Percentiles rank a stretch among this genome's conserved stretches.
Conservation (phyloP, 2,797 vertebrate species). For the Rhinoraja longicauda region DNA sequence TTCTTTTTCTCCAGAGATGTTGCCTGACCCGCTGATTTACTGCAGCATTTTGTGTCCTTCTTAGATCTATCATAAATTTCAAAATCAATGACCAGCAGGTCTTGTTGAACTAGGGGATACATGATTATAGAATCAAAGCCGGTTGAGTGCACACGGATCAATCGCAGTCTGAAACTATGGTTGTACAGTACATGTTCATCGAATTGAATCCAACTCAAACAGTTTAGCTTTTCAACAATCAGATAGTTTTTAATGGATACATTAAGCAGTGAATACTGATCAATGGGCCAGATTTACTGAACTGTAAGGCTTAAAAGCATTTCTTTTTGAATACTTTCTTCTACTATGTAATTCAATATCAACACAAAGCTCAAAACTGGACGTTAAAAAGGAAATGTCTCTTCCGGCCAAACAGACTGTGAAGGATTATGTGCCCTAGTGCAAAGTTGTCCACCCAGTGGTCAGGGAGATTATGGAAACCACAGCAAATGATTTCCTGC, state of each 20-base stretch:
- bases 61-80: background rate
- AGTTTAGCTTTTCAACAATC: background rate
- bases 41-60: no score
- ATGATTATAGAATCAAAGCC: background rate
- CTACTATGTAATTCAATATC: background rate
- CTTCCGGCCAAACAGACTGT: background rate
- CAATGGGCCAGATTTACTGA: background rate
- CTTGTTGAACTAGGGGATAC: background rate
- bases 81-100: background rate
- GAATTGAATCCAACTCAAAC: background rate
- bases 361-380: background rate
- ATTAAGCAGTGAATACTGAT: no score
- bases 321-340: no score
- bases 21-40: no score
- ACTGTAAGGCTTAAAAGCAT: background rate
- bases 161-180: background rate
- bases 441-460: background rate
- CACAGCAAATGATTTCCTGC: conserved; percentile 15
- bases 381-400: background rate
- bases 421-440: background rate
- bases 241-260: no score
- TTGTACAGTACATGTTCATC: background rate
- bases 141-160: background rate
- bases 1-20: no score
- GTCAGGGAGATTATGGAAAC: background rate